Conservation (phyloP, 2,113 vertebrate genomes). For the Phocoena sinus region DNA sequence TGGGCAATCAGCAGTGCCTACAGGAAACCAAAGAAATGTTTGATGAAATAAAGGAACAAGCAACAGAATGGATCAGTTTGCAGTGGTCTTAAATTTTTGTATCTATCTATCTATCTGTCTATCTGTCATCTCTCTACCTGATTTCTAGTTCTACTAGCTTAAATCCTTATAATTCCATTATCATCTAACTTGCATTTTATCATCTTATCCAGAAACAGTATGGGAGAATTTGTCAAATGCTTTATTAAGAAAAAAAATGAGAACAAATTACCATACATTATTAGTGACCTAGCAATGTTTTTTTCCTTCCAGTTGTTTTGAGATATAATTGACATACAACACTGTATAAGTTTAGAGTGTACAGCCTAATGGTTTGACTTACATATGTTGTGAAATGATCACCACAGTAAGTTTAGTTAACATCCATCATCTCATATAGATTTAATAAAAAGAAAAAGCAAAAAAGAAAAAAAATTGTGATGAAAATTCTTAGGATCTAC, state of each 20-base stretch:
- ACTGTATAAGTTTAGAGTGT: not conserved
- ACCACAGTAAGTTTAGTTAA: no score
- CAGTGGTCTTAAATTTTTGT: not conserved
- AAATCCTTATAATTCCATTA: not conserved
- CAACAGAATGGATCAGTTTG: not conserved
- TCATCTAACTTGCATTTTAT: not conserved
- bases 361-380: not conserved
- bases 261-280: not conserved
- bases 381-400: no score
- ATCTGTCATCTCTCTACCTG: not conserved
- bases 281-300: not conserved
- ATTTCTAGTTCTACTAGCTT: not conserved
- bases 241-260: conserved; percentile 24
- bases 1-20: not conserved
- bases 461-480: no score
- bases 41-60: not conserved
- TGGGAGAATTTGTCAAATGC: not conserved
- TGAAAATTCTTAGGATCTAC: no score
- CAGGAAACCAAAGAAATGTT: not conserved
- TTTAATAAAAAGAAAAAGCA: no score
- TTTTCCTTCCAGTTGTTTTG: not conserved
- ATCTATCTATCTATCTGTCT: not conserved
- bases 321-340: not conserved
- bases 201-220: not conserved
- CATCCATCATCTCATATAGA: no score